phyloP scores from a whole-genome alignment of 1,140 invertebrate species.

The Pseudoatta argentina region DNA sequence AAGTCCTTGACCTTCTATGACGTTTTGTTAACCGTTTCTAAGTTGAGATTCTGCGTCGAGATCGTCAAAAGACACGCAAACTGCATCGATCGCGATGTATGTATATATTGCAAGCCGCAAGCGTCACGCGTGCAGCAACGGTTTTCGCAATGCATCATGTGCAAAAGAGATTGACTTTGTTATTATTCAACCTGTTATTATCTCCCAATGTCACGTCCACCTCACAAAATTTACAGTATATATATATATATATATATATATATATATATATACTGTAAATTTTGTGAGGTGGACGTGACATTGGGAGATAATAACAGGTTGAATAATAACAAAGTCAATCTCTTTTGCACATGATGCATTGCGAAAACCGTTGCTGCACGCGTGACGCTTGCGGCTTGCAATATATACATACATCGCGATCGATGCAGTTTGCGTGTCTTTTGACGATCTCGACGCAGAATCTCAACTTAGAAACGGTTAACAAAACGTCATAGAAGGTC shows the following conservation, averaged over 20 bases:
- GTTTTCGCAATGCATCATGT: neutral
- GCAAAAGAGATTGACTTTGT: constrained; percentile 4
- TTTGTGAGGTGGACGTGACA: neutral
- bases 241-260: too few relatives aligned
- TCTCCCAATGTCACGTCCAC: neutral
- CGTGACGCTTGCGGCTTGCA: neutral
- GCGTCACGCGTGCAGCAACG: neutral
- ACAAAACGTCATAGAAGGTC: constrained; percentile 44
- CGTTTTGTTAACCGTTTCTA: constrained; percentile 30
- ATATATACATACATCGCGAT: neutral
- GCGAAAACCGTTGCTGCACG: neutral
- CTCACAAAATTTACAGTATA: neutral
- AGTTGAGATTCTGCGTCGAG: constrained; percentile 50
- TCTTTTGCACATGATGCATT: constrained; percentile 3
- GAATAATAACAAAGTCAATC: constrained; percentile 18
- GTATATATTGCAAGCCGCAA: neutral
- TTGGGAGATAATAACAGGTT: neutral
- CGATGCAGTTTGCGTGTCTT: constrained; percentile 44
- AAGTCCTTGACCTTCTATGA: constrained; percentile 45
- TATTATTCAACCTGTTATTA: constrained; percentile 10
- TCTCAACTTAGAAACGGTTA: constrained; percentile 35
- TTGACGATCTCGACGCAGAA: constrained; percentile 51
- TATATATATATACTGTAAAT: neutral
- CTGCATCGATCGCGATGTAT: constrained; percentile 23
- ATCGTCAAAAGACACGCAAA: constrained; percentile 49